phyloP scores from a whole-genome alignment of 2,113 vertebrate species.

The Drymodes brunneopygia region DNA sequence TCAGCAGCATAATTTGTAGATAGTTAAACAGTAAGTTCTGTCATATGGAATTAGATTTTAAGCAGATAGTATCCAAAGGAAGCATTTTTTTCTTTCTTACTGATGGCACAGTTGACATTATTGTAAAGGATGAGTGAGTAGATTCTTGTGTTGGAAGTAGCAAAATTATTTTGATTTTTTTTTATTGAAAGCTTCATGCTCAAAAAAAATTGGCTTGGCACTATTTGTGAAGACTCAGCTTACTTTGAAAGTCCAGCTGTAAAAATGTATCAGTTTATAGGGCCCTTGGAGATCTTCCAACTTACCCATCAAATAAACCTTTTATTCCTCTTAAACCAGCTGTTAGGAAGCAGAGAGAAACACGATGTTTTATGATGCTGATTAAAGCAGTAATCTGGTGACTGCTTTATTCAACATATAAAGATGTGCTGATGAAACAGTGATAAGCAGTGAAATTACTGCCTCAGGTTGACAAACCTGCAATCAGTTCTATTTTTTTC shows the following conservation, averaged over 20 bases:
- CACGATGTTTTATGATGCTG: not conserved
- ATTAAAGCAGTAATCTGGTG: constrained; percentile 43
- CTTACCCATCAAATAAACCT: not conserved
- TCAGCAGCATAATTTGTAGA: not conserved
- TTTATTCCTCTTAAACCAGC: constrained; percentile 47
- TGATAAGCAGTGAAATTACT: constrained; percentile 28
- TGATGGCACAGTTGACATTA: not conserved
- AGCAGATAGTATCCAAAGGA: not conserved
- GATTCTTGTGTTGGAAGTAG: not conserved
- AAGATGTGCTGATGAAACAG: constrained; percentile 34
- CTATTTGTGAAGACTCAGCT: not conserved
- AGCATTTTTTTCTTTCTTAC: not conserved
- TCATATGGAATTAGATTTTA: not conserved
- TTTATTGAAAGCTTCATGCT: not conserved
- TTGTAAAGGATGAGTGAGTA: not conserved
- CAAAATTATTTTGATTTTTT: not conserved
- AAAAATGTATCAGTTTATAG: not conserved
- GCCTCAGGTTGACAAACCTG: constrained; percentile 49
- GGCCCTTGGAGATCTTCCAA: not conserved
- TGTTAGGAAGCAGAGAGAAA: constrained; percentile 23
- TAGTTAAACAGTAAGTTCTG: not conserved
- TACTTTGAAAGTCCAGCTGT: not conserved
- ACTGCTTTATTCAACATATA: not conserved
- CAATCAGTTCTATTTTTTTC: not conserved
- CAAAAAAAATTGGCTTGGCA: not conserved